Base-by-base conservation (phyloP, 1,140 invertebrate genomes). In the Hypsibius dujardini region DNA sequence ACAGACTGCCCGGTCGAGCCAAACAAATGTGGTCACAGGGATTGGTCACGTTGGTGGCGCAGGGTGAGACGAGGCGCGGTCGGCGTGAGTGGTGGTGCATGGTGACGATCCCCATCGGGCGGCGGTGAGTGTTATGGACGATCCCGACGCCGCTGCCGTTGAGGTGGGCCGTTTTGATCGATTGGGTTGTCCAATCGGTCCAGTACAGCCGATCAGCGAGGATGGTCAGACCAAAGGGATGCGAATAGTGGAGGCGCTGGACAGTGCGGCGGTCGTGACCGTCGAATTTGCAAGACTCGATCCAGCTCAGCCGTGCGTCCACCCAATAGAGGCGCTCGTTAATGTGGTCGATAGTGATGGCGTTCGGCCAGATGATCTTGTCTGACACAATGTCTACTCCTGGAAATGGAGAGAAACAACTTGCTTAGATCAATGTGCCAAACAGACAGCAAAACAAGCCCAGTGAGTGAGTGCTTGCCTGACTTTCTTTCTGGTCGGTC, bases 151-250 rank as follows among this genome's bases (percentile, higher is more conserved):
- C n/a, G n/a, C n/a, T n/a, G 7, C 7, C 7, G 7, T 7, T 12
- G n/a, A 56, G 50, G 7, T 56, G 7, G 7, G 7, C 7, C 7
- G 50, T 56, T 56, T 12, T 56, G 50, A 94, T 50, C 88, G 87
- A 74, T 90, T 83, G 70, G 90, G 3, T 12, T 45, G 12, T 67
- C 62, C 62, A 67, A 3, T 67, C 62, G 12, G 62, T 67, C 12
- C 42, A 67, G 62, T 67, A 67, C 12, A 67, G 62, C 12, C 62
- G 62, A 67, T 42, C 42, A 42, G 3, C 42, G 42, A 67, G 7
- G 12, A 67, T 67, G 12, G 62, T 15, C 42, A 67, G 7, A 42
- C 62, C 62, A 45, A 15, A 67, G 12, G 62, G 62, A 12, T 67
- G 62, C 3, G 62, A 12, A 42, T 12, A 12, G 3, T 12, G 3